These are phyloP conservation scores for Lysiphlebus fabarum DNA, from an alignment of 1,140 invertebrate genomes.

Conservation along the genomic window DNA sequence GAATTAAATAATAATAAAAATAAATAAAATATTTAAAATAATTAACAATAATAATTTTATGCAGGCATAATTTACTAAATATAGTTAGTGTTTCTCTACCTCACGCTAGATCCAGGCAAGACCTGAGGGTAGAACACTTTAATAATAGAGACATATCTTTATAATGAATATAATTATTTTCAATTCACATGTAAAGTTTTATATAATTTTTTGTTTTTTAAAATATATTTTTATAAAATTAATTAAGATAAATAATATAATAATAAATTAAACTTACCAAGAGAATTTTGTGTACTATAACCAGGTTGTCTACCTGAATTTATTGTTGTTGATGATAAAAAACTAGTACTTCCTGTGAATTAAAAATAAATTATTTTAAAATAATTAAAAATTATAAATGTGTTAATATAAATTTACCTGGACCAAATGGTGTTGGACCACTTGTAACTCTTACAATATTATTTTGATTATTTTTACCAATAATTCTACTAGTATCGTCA, in stretches of 20 bases:
- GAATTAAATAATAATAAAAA: constrained; percentile 2
- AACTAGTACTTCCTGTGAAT: constrained; percentile 46
- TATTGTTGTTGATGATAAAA: constrained; percentile 44
- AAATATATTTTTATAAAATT: constrained; percentile 1
- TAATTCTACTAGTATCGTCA: constrained; percentile 53
- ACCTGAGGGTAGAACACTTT: constrained; percentile 46
- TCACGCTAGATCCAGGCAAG: constrained; percentile 49
- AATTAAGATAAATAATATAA: not conserved
- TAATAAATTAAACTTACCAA: constrained; percentile 41
- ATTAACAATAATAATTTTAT: constrained; percentile 19
- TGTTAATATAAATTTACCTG: constrained; percentile 37
- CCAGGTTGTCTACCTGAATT: constrained; percentile 40
- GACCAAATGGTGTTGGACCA: constrained; percentile 62
- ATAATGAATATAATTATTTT: constrained; percentile 19
- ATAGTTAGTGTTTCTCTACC: constrained; percentile 43
- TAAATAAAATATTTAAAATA: constrained; percentile 12
- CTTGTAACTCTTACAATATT: constrained; percentile 49
- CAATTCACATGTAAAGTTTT: constrained; percentile 1
- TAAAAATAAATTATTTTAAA: constrained; percentile 13
- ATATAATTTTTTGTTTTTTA: not conserved
- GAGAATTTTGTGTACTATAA: constrained; percentile 46
- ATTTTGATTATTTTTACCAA: constrained; percentile 38
- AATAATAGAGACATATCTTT: constrained; percentile 37
- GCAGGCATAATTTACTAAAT: constrained; percentile 24
- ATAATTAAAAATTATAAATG: constrained; percentile 1